Base-by-base conservation (phyloP, 2,113 vertebrate species). In the Oryzias curvinotus region DNA sequence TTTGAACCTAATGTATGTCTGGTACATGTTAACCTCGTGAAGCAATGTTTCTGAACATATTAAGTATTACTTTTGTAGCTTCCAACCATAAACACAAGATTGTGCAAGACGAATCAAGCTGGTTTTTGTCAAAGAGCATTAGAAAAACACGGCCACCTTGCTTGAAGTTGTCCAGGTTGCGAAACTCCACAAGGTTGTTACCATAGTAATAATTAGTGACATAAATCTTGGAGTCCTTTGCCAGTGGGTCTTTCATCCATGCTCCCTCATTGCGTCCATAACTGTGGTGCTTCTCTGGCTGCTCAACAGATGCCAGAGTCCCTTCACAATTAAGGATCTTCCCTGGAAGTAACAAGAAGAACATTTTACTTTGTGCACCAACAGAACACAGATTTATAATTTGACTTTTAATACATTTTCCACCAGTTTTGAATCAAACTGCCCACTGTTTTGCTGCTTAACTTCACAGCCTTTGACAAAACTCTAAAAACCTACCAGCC, bases 121-220 rank as follows among this genome's bases (percentile, higher is more conserved):
- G 8, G 36, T 45, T 2, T 16, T 45, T 16, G 3, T 6, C 5
- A 45, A 45, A 45, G 19, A 19, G 19, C 4, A 7, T 4, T 1
- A 19, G 19, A 48, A 41, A 23, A 50, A 30, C 14, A 44, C n/a
- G 4, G 73, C 21, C 55, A 99, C 97, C 97, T 94, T 98, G 96
- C 82, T 95, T 96, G 84, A 99, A 99, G 86, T 92, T 98, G 12
- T 98, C 96, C 58, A 99, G 91, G 86, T 95, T 98, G 59, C 97
- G 92, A 81, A 99, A 99, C 87, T 99, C 97, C 73, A 98, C 94
- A 55, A 98, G 90, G 78, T 92, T 97, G 91, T 98, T 99, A 25
- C 97, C 97, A 0, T 99, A 98, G 85, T 99, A 98, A 82, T 98
- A 98, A 88, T 98, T 99, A 62, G 97, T 98, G 78, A 99, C 90